phyloP scores from a whole-genome alignment of 2,888 invertebrate genomes.

The Scaptomyza parva region DNA sequence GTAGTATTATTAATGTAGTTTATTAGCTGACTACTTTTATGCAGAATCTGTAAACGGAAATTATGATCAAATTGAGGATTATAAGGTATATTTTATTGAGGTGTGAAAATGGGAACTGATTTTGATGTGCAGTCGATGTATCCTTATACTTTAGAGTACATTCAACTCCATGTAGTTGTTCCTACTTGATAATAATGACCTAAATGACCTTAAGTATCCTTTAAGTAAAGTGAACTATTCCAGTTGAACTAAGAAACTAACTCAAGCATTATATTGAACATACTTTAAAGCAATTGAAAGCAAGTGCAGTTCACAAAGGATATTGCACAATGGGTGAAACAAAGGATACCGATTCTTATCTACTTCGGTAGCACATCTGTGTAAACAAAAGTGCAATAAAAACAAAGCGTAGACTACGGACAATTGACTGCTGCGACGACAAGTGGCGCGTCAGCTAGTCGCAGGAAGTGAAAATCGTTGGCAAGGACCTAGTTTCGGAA shows the following conservation, averaged over 20 bases:
- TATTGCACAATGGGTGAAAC: constrained; percentile 48
- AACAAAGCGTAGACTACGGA: constrained; percentile 34
- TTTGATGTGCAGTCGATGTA: neutral
- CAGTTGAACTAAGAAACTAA: constrained; percentile 2
- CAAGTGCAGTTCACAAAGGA: constrained; percentile 26
- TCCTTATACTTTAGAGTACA: neutral
- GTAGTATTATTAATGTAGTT: constrained; percentile 12
- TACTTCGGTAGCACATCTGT: constrained; percentile 49
- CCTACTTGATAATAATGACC: no score
- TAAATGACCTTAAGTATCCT: constrained; percentile 10
- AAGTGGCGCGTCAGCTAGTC: constrained; percentile 54
- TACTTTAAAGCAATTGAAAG: constrained; percentile 3
- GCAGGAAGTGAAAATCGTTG: constrained; percentile 48
- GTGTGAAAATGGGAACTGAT: neutral
- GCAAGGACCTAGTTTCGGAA: constrained; percentile 34
- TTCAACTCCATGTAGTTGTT: no score
- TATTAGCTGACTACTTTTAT: constrained; percentile 12
- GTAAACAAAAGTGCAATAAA: constrained; percentile 54
- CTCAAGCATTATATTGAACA: constrained; percentile 20
- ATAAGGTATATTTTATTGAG: neutral
- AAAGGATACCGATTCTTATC: constrained; percentile 34
- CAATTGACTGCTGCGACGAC: constrained; percentile 24
- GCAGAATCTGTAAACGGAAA: neutral
- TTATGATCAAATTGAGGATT: neutral
- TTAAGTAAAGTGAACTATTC: constrained; percentile 1